These are phyloP conservation scores for Sacculina carcini DNA, from an alignment of 2,888 invertebrate species.

Conservation along the genomic window DNA sequence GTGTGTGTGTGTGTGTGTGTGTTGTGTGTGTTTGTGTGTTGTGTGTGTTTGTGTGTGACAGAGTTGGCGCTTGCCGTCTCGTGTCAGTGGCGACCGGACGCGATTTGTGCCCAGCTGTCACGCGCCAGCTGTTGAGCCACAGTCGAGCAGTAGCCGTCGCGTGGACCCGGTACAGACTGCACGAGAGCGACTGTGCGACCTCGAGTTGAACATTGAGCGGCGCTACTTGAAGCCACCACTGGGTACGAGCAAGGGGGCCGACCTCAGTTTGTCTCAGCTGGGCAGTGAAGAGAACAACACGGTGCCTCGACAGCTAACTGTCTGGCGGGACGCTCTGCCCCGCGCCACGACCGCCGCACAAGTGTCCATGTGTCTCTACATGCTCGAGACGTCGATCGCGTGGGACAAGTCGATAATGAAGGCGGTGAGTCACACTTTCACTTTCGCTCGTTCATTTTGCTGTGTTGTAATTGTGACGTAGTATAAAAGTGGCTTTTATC, in stretches of 20 bases:
- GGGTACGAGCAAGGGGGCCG: slow-evolving; percentile 23
- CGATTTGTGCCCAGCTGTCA: slow-evolving; percentile 21
- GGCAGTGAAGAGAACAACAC: slow-evolving; percentile 23
- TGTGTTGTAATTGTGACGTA: too few species aligned
- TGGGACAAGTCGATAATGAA: slow-evolving; percentile 99
- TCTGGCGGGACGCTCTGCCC: slow-evolving; percentile 67
- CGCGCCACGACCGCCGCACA: slow-evolving; percentile 67
- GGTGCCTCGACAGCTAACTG: slow-evolving; percentile 34
- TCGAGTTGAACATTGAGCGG: slow-evolving; percentile 75
- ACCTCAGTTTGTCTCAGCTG: slow-evolving; percentile 33
- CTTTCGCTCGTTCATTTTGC: neutral
- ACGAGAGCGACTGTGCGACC: slow-evolving; percentile 42
- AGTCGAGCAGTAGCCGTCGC: slow-evolving; percentile 15
- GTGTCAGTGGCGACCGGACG: slow-evolving; percentile 27
- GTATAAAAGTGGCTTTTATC: too few species aligned
- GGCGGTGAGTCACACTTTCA: slow-evolving; percentile 69
- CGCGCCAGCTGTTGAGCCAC: slow-evolving; percentile 15
- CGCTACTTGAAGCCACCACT: slow-evolving; percentile 80
- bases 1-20: too few species aligned
- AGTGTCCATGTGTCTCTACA: slow-evolving; percentile 62
- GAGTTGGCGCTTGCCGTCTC: slow-evolving; percentile 49
- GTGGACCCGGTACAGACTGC: slow-evolving; percentile 31
- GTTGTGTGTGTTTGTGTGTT: too few species aligned
- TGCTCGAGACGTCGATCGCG: slow-evolving; percentile 70
- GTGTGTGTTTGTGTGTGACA: slow-evolving; percentile 11